Evolutionary conservation across 2,888 invertebrate species (phyloP), one percentile per base, ranked within the genome.

Genomic region (Hybos culiciformis): DNA sequence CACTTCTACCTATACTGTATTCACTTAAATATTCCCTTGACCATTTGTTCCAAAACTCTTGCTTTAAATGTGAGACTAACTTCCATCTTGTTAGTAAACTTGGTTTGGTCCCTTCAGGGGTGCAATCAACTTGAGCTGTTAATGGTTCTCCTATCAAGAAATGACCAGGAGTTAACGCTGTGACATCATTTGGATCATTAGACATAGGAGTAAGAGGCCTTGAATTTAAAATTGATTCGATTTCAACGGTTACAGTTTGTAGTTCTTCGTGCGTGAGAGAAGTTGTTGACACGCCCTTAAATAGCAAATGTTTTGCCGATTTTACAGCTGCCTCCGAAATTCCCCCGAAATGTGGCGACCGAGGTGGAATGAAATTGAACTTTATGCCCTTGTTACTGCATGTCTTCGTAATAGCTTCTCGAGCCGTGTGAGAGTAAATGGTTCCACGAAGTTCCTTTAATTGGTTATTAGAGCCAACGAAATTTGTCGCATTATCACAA

Each of bases 211-310:
- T 44, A 12, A 51, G 20, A 2, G 53, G 51, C 4, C 51, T 44
- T 12, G 54, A 51, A 39, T 53, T 54, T 12, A 55, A 41, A 31
- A 51, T 47, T 4, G 50, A 48, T 44, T 52, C 51, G 4, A 51
- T 44, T 48, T 53, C 48, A 17, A 47, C 36, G 2, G 50, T 36
- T 2, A 51, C 42, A 7, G 51, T 49, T n/a, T 47, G 41, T 1
- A 50, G 37, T 15, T 52, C 47, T 42, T 49, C 49, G 17, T 37
- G 43, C 7, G 49, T 49, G 0, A 51, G 17, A 7, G 39, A 21
- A 6, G 49, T 44, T 4, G 43, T 23, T 9, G 45, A 26, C 4
- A 45, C 41, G n/a, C 47, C 48, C 15, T 43, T 47, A 1, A 46
- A 24, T n/a, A 50, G 37, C 20, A 50, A 36, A 4, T 24, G 37